A percentile compares a stretch with the other conserved stretches of the same genome.
phyloP scores from a whole-genome alignment of 1,140 invertebrate species.

The Nomia melanderi region DNA sequence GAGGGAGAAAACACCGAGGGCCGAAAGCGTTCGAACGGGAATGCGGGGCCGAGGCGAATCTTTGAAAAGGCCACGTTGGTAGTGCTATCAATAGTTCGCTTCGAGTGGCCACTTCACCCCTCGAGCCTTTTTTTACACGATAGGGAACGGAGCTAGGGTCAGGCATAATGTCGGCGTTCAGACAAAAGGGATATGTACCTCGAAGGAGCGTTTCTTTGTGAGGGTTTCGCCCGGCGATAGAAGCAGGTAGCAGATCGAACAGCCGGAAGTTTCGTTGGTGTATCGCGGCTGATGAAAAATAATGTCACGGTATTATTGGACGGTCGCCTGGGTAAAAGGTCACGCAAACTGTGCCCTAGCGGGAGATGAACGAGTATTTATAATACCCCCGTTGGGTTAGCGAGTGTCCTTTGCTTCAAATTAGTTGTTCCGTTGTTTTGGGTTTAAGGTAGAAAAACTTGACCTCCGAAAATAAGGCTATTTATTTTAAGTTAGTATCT shows the following conservation, averaged over 20 bases:
- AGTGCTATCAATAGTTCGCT: slow-evolving; percentile 66
- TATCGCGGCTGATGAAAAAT: neutral
- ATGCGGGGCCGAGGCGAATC: slow-evolving; percentile 57
- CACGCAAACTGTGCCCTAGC: neutral
- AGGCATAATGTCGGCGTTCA: slow-evolving; percentile 45
- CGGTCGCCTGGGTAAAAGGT: neutral
- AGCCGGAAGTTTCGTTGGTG: neutral
- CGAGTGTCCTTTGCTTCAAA: neutral
- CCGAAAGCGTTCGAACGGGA: slow-evolving; percentile 18
- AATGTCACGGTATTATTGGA: neutral
- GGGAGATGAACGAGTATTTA: too few relatives aligned
- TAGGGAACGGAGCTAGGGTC: slow-evolving; percentile 48
- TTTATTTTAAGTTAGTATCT: too few relatives aligned
- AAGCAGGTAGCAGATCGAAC: slow-evolving; percentile 12
- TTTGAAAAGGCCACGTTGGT: slow-evolving; percentile 64
- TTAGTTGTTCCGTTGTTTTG: neutral
- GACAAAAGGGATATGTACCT: slow-evolving; percentile 22
- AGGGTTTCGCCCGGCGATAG: neutral
- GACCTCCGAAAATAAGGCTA: too few relatives aligned
- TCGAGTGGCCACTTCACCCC: slow-evolving; percentile 58
- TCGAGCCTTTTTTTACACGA: slow-evolving; percentile 61
- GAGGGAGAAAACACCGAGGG: neutral
- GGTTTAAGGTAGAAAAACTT: too few relatives aligned
- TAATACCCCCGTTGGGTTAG: neutral
- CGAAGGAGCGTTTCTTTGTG: slow-evolving; percentile 8